A percentile compares a stretch with the other conserved stretches of the same genome.
phyloP scores from a whole-genome alignment of 2,888 invertebrate genomes.

The Acanthosepion pharaonis region DNA sequence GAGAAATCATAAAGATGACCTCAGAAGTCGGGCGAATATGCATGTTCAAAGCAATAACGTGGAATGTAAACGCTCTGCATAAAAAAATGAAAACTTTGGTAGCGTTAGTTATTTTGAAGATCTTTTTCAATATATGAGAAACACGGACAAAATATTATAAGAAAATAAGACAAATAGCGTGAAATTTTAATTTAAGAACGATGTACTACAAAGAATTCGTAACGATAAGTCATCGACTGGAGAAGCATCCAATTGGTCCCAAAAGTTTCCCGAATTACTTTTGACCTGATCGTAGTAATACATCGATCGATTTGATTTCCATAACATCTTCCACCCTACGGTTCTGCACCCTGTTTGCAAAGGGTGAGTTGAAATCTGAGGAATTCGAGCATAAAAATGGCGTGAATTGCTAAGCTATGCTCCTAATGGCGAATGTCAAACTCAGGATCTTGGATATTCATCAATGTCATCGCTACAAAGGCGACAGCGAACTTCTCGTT shows the following conservation, averaged over 20 bases:
- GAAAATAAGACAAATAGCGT: too few relatives aligned
- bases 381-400: not conserved
- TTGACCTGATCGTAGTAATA: not conserved
- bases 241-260: not conserved
- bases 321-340: not conserved
- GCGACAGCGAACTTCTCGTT: not conserved
- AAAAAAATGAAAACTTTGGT: too few relatives aligned
- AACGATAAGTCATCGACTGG: too few relatives aligned
- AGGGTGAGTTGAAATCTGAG: not conserved
- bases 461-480: constrained; percentile 33
- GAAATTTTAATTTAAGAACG: too few relatives aligned
- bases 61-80: too few relatives aligned
- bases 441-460: not conserved
- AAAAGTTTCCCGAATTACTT: not conserved
- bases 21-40: too few relatives aligned
- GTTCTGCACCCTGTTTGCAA: not conserved
- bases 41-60: too few relatives aligned
- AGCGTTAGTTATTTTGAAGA: too few relatives aligned
- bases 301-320: not conserved
- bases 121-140: too few relatives aligned
- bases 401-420: constrained; percentile 2
- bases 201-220: too few relatives aligned
- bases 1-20: too few relatives aligned
- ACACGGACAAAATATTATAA: too few relatives aligned
- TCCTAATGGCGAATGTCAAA: constrained; percentile 7